A percentile compares a stretch with the other conserved stretches of the same genome.
Conservation (phyloP, 1,140 invertebrate genomes). For the Monomorium pharaonis region DNA sequence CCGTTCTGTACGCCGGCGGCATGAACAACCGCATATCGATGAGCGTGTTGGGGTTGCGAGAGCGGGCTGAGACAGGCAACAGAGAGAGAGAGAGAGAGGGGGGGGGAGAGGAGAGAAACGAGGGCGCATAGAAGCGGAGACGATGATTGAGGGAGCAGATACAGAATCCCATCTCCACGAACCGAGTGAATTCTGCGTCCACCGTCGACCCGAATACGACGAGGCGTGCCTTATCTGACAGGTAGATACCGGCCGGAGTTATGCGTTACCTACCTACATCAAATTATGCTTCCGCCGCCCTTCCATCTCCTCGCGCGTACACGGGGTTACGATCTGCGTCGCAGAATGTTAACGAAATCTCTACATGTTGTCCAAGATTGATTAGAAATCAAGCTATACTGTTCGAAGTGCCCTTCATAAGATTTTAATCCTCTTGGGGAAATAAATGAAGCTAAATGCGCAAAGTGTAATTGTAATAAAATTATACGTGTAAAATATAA, state of each 20-base stretch:
- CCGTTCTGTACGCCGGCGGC: slow-evolving; percentile 43
- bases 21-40: slow-evolving; percentile 66
- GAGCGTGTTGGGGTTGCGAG: slow-evolving; percentile 51
- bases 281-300: slow-evolving; percentile 70
- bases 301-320: slow-evolving; percentile 30
- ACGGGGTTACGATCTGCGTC: slow-evolving; percentile 53
- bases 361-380: slow-evolving; percentile 36
- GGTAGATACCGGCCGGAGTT: slow-evolving; percentile 66
- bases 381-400: not conserved
- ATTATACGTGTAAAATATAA: not conserved
- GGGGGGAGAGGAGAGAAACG: not conserved
- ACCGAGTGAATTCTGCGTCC: slow-evolving; percentile 54
- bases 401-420: not conserved
- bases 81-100: slow-evolving; percentile 2
- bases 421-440: not conserved
- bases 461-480: slow-evolving; percentile 2
- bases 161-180: slow-evolving; percentile 56
- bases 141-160: slow-evolving; percentile 34
- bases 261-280: slow-evolving; percentile 62
- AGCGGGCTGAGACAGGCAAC: slow-evolving; percentile 21
- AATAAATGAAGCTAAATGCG: too few relatives aligned
- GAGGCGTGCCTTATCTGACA: slow-evolving; percentile 70
- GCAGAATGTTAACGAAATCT: slow-evolving; percentile 22
- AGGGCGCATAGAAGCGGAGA: slow-evolving; percentile 23
- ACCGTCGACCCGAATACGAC: slow-evolving; percentile 50